These are phyloP conservation scores for Penaeus monodon DNA, from an alignment of 2,888 invertebrate genomes.

Conservation along the genomic window DNA sequence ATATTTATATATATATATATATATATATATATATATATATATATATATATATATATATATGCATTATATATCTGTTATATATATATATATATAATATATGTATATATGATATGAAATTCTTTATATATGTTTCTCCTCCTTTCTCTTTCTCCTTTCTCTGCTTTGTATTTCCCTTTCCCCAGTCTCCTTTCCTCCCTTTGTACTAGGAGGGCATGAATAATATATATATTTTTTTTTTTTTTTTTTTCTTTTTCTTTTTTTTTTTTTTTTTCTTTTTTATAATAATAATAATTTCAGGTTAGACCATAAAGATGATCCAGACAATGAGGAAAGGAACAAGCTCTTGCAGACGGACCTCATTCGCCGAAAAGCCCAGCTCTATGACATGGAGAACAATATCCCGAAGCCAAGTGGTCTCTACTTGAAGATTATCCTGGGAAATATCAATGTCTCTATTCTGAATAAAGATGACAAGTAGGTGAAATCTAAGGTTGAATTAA, in stretches of 20 bases:
- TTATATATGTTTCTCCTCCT: not conserved
- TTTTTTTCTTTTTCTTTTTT: not conserved
- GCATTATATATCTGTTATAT: not conserved
- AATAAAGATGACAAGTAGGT: slow-evolving; percentile 93
- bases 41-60: slow-evolving; percentile 25
- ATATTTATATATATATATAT: not conserved
- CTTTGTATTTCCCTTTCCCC: not conserved
- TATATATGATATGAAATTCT: not conserved
- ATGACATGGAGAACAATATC: slow-evolving; percentile 92
- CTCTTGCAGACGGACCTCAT: slow-evolving; percentile 82
- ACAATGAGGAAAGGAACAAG: slow-evolving; percentile 73
- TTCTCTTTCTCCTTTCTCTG: too few species aligned
- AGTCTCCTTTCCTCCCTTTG: slow-evolving; percentile 1
- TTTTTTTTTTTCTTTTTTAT: not conserved
- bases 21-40: slow-evolving; percentile 1
- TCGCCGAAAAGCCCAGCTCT: slow-evolving; percentile 86
- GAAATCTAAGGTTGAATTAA: not conserved
- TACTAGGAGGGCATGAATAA: not conserved
- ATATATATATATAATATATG: not conserved
- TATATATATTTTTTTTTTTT: too few species aligned
- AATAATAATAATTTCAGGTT: slow-evolving; percentile 35
- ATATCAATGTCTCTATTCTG: slow-evolving; percentile 96
- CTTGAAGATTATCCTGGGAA: slow-evolving; percentile 93
- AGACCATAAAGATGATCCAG: slow-evolving; percentile 83
- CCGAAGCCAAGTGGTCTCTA: slow-evolving; percentile 93